Conservation (phyloP, 1,140 invertebrate species). For the Colletes gigas region DNA sequence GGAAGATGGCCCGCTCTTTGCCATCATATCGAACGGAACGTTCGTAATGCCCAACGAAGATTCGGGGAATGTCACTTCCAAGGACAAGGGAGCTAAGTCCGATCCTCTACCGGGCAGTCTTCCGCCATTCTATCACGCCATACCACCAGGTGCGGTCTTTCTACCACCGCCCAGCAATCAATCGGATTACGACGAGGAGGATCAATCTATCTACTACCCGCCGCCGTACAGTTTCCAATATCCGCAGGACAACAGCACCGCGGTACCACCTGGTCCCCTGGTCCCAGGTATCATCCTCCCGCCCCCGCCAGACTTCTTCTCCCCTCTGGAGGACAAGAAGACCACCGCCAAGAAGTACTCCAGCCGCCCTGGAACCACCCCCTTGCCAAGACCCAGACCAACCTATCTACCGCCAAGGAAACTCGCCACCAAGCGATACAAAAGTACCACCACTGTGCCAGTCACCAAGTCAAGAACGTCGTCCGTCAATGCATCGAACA, state of each 20-base stretch:
- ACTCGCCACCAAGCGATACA: constrained; percentile 76
- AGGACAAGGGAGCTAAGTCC: constrained; percentile 50
- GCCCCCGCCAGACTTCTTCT: constrained; percentile 93
- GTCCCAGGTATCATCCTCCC: constrained; percentile 93
- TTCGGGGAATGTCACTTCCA: constrained; percentile 41
- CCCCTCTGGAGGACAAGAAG: constrained; percentile 81
- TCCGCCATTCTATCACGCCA: constrained; percentile 83
- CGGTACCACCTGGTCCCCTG: constrained; percentile 90
- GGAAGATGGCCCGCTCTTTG: constrained; percentile 73
- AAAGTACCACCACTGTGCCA: constrained; percentile 70
- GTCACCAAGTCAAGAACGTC: constrained; percentile 50
- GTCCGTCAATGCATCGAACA: constrained; percentile 54
- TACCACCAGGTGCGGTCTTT: constrained; percentile 86
- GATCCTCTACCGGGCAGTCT: constrained; percentile 63
- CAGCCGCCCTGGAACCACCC: constrained; percentile 76
- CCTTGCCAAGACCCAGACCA: constrained; percentile 66
- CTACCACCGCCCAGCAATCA: constrained; percentile 87
- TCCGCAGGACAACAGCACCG: constrained; percentile 87
- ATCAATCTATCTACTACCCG: constrained; percentile 94
- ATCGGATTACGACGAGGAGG: constrained; percentile 91
- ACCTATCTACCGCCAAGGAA: constrained; percentile 71
- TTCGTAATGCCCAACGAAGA: constrained; percentile 78
- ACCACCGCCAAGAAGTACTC: constrained; percentile 69
- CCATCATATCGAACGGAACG: constrained; percentile 80
- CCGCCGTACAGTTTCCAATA: constrained; percentile 94